phyloP scores from a whole-genome alignment of 1,140 invertebrate genomes.

The Cardiocondyla obscurior region DNA sequence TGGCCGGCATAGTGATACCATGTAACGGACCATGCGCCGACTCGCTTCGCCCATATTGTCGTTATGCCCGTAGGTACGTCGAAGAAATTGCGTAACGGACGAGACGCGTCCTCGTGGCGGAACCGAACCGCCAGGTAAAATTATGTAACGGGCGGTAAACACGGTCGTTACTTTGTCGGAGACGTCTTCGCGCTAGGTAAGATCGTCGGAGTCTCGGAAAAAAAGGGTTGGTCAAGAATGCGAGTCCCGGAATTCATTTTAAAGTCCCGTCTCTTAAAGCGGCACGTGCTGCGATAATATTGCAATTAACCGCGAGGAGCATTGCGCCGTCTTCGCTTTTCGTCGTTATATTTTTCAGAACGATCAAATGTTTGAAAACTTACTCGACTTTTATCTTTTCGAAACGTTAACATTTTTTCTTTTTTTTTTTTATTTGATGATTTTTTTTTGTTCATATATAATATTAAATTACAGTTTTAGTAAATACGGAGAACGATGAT shows the following conservation, averaged over 20 bases:
- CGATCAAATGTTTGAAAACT: too few relatives aligned
- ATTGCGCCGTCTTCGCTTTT: too few relatives aligned
- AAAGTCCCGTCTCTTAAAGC: neutral
- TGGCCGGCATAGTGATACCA: conserved; percentile 41
- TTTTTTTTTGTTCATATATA: neutral
- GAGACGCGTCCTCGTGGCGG: conserved; percentile 9
- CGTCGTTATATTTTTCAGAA: too few relatives aligned
- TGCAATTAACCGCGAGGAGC: neutral
- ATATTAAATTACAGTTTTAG: neutral
- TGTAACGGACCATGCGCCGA: conserved; percentile 51
- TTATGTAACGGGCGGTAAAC: conserved; percentile 53
- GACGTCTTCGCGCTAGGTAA: neutral
- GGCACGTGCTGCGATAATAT: neutral
- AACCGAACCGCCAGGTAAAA: conserved; percentile 38
- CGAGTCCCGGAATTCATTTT: neutral
- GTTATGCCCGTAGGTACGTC: neutral
- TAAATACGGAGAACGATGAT: neutral
- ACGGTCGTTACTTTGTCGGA: conserved; percentile 45
- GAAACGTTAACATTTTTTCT: neutral
- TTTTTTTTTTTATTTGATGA: neutral
- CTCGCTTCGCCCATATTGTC: neutral
- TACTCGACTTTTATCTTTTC: neutral
- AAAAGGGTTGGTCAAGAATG: conserved; percentile 30
- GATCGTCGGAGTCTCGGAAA: conserved; percentile 17
- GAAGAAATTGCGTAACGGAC: conserved; percentile 51